phyloP scores from a whole-genome alignment of 2,113 vertebrate species.

The Nothoprocta perdicaria region DNA sequence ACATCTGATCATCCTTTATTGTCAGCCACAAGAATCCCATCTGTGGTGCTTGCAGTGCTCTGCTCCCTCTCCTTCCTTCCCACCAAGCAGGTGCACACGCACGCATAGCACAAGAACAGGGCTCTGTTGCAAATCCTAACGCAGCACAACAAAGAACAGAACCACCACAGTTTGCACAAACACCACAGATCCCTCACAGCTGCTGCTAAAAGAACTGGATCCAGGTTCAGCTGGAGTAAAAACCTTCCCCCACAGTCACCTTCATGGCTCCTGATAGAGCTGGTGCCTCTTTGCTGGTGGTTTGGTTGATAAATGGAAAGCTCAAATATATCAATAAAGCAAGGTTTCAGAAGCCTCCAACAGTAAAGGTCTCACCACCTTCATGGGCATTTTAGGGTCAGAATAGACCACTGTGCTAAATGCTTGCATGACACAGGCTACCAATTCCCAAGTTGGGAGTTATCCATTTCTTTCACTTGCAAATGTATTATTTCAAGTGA shows the following conservation, averaged over 20 bases:
- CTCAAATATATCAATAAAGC: background rate
- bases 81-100: background rate
- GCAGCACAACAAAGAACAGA: background rate
- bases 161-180: background rate
- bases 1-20: background rate
- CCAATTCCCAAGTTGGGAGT: background rate
- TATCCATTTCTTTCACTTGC: background rate
- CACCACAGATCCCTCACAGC: background rate
- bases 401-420: background rate
- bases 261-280: background rate
- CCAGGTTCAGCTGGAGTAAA: background rate
- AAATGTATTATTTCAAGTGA: background rate
- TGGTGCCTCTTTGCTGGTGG: background rate
- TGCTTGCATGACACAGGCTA: background rate
- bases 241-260: background rate
- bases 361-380: background rate
- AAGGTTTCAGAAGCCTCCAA: conserved; percentile 6
- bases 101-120: fast-evolving
- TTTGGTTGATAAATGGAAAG: background rate
- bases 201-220: background rate
- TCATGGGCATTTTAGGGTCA: background rate
- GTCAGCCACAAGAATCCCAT: background rate
- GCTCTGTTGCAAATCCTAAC: background rate
- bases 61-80: background rate
- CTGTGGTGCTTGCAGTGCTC: background rate